Percentiles rank a stretch among this genome's conserved stretches.
Conservation (phyloP, 2,797 vertebrate species). For the Mycteria americana region DNA sequence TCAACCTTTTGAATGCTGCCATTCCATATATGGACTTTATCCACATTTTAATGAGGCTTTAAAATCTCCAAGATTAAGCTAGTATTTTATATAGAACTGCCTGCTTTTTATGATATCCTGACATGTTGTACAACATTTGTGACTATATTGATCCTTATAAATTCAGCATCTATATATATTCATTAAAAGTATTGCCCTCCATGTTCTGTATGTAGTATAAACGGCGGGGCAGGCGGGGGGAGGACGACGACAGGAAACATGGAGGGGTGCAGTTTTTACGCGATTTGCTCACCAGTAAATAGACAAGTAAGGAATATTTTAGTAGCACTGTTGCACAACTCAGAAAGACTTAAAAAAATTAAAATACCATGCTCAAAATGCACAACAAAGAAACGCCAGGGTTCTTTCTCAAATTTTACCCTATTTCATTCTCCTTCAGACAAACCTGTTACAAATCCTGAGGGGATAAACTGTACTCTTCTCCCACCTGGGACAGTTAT, state of each 20-base stretch:
- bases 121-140: conserved; percentile 82
- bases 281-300: not conserved
- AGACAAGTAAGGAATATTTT: not conserved
- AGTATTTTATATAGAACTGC: conserved; percentile 80
- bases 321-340: not conserved
- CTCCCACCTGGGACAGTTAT: conserved; percentile 74
- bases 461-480: not conserved
- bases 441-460: conserved; percentile 55
- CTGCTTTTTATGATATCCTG: conserved; percentile 78
- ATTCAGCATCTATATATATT: conserved; percentile 76
- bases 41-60: conserved; percentile 82
- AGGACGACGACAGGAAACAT: rapidly evolving
- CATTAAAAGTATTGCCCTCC: conserved; percentile 55
- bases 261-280: not conserved
- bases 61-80: conserved; percentile 78
- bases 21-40: conserved; percentile 78
- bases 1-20: conserved; percentile 79
- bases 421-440: conserved; percentile 64
- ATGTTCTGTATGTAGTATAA: conserved; percentile 15
- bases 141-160: conserved; percentile 79
- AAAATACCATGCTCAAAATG: not conserved
- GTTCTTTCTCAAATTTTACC: conserved; percentile 43
- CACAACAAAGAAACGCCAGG: conserved; percentile 7
- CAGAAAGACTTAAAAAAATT: not conserved
- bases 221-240: not conserved